Evolutionary conservation across 1,140 invertebrate genomes (phyloP), one percentile per base, ranked within the genome.

Genomic region (Dinoponera quadriceps): DNA sequence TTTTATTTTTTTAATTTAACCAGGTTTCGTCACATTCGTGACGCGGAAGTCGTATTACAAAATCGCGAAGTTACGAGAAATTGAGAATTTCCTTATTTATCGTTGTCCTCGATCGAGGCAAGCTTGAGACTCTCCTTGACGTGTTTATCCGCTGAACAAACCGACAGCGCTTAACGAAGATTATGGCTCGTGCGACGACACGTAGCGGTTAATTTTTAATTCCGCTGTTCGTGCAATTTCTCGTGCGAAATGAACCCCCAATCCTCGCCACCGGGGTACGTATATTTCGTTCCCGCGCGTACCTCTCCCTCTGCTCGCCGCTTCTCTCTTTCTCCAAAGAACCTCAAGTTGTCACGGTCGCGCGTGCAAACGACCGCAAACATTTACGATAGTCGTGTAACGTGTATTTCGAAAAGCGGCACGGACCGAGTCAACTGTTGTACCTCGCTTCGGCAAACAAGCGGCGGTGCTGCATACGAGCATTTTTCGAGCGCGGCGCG

Each of bases 1-100:
- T 49, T 48, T 11, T 27, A 20, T 22, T 11, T 68, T 69, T 78
- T 57, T 13, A 25, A 49, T 33, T 44, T 44, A 65, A 29, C 25
- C 22, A 5, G 44, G 27, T 9, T 18, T 18, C 33, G 18, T 74
- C 49, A 29, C 20, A 11, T n/a, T 33, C 7, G 73, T 59, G 55
- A 77, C 60, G 73, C 82, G 54, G 49, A 83, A 77, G 77, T 83
- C 54, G 63, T 66, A 78, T 29, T 33, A 18, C 63, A 29, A 54
- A 69, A 78, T 57, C 18, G 63, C 33, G 44, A 18, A 11, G 25
- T 75, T 25, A 27, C 25, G 18, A 3, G 22, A 63, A 25, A 71
- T 80, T 80, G 13, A n/a, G 75, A 25, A 71, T 80, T 80, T 22
- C 25, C 0, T 57, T 59, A 71, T 71, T 80, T 80, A 80, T 71